These are phyloP conservation scores for Passer montanus DNA, from an alignment of 2,113 vertebrate species.

Conservation along the genomic window DNA sequence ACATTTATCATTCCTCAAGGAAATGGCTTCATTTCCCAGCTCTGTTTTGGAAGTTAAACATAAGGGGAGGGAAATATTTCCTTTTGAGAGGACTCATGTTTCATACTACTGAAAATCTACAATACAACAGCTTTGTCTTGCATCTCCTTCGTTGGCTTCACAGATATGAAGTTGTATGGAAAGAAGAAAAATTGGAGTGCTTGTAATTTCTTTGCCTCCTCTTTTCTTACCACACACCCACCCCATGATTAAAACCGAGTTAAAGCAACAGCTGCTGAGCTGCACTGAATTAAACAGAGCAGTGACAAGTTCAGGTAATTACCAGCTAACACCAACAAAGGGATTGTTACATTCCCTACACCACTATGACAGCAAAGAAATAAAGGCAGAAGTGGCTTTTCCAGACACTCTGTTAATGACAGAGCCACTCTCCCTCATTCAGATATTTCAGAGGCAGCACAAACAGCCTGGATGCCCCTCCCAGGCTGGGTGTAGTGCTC, in stretches of 20 bases:
- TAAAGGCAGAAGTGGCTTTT: neutral
- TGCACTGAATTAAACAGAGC: neutral
- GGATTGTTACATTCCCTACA: neutral
- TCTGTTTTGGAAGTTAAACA: neutral
- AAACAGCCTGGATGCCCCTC: neutral
- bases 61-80: neutral
- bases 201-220: neutral
- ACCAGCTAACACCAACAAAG: neutral
- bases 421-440: neutral
- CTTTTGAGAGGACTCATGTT: neutral
- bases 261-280: neutral
- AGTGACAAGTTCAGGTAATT: neutral
- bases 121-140: neutral
- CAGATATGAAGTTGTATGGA: neutral
- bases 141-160: neutral
- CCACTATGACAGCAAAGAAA: neutral
- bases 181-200: neutral
- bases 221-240: neutral
- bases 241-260: neutral
- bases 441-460: neutral
- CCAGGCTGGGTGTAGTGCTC: neutral
- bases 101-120: neutral
- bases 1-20: neutral
- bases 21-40: neutral
- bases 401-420: neutral